These are phyloP conservation scores for Steinernema khuongi DNA, from an alignment of 1,140 invertebrate species.

Conservation along the genomic window DNA sequence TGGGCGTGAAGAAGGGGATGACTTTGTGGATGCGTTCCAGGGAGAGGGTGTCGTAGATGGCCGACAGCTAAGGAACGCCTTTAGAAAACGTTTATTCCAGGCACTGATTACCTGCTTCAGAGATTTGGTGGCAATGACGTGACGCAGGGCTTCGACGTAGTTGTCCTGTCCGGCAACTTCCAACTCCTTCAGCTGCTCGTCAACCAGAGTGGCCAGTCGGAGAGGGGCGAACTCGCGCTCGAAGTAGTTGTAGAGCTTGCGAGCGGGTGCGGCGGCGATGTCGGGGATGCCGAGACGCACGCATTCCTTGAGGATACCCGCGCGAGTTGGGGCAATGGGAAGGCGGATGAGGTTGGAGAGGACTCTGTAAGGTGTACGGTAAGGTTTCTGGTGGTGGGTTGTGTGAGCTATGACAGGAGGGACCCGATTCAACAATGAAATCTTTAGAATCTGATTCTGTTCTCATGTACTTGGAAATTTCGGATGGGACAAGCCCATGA, in stretches of 20 bases:
- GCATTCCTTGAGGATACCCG: slow-evolving; percentile 52
- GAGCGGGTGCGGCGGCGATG: slow-evolving; percentile 37
- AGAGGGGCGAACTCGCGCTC: slow-evolving; percentile 56
- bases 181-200: slow-evolving; percentile 20
- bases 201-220: slow-evolving; percentile 34
- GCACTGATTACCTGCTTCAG: slow-evolving; percentile 46
- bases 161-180: slow-evolving; percentile 27
- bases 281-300: slow-evolving; percentile 52
- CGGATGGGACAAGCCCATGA: too few species aligned
- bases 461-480: too few species aligned
- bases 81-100: slow-evolving; percentile 17
- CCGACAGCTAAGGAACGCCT: slow-evolving; percentile 48
- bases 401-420: too few species aligned
- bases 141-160: slow-evolving; percentile 34
- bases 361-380: slow-evolving; percentile 39
- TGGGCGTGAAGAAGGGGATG: slow-evolving; percentile 49
- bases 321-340: slow-evolving; percentile 54
- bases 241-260: slow-evolving; percentile 45
- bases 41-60: slow-evolving; percentile 53
- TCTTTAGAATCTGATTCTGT: too few species aligned
- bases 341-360: slow-evolving; percentile 54
- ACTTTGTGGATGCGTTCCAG: slow-evolving; percentile 46
- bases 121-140: slow-evolving; percentile 51
- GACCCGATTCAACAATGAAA: too few species aligned
- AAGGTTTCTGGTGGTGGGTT: slow-evolving; percentile 26